Evolutionary conservation across 1,140 invertebrate species (phyloP).

Genomic region (Bombus impatiens): DNA sequence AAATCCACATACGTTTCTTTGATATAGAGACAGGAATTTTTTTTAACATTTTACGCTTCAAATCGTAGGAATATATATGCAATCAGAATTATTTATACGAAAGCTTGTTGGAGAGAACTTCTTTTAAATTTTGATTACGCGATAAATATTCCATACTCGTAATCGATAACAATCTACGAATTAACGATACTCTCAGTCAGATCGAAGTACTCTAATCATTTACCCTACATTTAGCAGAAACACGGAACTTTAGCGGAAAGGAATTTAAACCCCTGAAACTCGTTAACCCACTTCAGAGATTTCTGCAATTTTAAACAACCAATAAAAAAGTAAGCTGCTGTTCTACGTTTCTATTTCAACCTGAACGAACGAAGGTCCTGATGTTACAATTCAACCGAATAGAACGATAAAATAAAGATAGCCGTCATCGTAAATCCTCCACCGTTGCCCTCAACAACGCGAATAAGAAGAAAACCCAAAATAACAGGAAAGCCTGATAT

Average conservation of each 20-base stretch:
- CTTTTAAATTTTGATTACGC: too few relatives aligned
- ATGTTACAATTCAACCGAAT: not conserved
- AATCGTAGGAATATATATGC: too few relatives aligned
- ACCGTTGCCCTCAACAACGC: not conserved
- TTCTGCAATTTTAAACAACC: slow-evolving; percentile 13
- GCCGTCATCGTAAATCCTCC: not conserved
- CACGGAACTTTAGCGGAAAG: not conserved
- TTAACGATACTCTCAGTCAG: not conserved
- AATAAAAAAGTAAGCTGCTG: not conserved
- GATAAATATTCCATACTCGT: too few relatives aligned
- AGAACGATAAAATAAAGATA: not conserved
- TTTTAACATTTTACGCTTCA: too few relatives aligned
- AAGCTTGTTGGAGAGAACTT: too few relatives aligned
- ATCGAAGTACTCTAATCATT: not conserved
- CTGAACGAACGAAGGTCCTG: not conserved
- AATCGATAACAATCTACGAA: not conserved
- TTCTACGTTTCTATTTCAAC: not conserved
- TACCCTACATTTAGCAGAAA: too few relatives aligned
- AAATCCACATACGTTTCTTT: too few relatives aligned
- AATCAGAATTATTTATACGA: too few relatives aligned
- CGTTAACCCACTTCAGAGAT: slow-evolving; percentile 11
- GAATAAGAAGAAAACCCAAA: not conserved
- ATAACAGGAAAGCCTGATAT: not conserved
- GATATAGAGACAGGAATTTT: too few relatives aligned
- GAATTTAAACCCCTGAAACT: not conserved